Conservation (phyloP, 2,113 vertebrate genomes). For the Tragulus kanchil region DNA sequence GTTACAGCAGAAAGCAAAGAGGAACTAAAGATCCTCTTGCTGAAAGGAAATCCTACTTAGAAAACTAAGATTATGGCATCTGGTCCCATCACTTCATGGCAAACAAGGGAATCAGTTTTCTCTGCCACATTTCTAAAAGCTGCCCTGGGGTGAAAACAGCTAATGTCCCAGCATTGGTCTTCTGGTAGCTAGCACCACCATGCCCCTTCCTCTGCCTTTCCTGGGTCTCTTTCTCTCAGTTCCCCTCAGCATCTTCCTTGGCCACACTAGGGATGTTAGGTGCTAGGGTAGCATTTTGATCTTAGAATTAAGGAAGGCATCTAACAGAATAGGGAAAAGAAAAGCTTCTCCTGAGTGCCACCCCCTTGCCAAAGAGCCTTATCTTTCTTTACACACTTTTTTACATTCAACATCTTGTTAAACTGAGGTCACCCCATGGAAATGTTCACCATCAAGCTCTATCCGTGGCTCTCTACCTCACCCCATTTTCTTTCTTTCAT, state of each 20-base stretch:
- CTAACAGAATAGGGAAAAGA: constrained; percentile 82
- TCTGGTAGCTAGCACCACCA: not conserved
- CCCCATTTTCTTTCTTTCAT: not conserved
- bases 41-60: too few relatives aligned
- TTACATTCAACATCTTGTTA: constrained; percentile 42
- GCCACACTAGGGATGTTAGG: constrained; percentile 80
- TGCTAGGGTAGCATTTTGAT: constrained; percentile 82
- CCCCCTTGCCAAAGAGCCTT: constrained; percentile 75
- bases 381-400: constrained; percentile 80
- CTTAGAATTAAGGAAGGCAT: constrained; percentile 82
- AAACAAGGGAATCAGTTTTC: too few relatives aligned
- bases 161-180: not conserved
- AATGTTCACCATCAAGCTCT: fast-evolving
- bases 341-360: constrained; percentile 66
- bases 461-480: not conserved
- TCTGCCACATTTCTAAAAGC: too few relatives aligned
- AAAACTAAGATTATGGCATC: too few relatives aligned
- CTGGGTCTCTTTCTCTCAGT: not conserved
- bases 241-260: too few relatives aligned
- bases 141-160: not conserved
- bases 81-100: too few relatives aligned
- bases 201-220: not conserved
- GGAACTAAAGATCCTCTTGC: too few relatives aligned
- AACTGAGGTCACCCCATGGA: not conserved
- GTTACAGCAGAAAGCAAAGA: too few relatives aligned